A percentile compares a stretch with the other conserved stretches of the same genome.
Conservation (phyloP, 2,797 vertebrate genomes). For the Amazona finschi region DNA sequence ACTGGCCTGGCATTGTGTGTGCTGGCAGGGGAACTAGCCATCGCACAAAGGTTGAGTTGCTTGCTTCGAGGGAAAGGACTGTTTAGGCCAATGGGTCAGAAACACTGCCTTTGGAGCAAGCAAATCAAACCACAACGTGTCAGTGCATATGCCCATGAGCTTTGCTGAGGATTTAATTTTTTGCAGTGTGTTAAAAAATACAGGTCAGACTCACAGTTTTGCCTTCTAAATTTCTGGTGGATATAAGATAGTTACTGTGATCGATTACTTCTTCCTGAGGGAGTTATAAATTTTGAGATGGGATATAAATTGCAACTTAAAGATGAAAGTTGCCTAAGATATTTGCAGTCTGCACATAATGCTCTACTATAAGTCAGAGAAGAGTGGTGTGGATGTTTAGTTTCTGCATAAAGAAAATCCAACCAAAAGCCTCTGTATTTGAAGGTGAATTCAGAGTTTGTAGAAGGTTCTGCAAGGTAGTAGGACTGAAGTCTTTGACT, state of each 20-base stretch:
- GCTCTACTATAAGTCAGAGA: neutral
- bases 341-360: neutral
- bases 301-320: neutral
- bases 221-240: neutral
- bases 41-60: fast-evolving
- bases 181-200: neutral
- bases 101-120: neutral
- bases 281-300: neutral
- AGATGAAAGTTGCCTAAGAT: neutral
- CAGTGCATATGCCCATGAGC: fast-evolving
- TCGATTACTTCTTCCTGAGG: neutral
- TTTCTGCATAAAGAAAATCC: neutral
- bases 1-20: fast-evolving
- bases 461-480: neutral
- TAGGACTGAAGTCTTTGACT: neutral
- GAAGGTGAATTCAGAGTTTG: neutral
- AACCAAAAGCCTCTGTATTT: neutral
- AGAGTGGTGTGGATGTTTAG: neutral
- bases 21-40: neutral
- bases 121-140: neutral
- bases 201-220: neutral
- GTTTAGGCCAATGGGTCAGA: neutral
- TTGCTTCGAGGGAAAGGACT: fast-evolving
- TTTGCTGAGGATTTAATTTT: neutral
- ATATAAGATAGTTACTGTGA: neutral